Evolutionary conservation across 2,888 invertebrate genomes (phyloP).

Genomic region (Cetonia aurata): DNA sequence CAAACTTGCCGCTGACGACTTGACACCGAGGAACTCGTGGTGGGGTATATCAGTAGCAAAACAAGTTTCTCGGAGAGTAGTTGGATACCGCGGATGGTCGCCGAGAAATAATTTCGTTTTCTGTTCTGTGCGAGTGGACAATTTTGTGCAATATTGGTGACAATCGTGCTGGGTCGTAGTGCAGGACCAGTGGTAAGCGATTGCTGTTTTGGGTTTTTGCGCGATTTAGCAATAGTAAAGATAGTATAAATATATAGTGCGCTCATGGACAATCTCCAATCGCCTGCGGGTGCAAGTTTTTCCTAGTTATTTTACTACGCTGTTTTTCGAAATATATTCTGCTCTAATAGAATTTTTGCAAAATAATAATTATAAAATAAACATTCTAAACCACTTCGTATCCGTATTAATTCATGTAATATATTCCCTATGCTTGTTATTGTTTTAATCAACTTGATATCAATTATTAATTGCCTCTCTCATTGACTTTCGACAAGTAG

Average conservation of each 20-base stretch:
- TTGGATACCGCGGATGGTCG: conserved; percentile 51
- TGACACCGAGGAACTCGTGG: conserved; percentile 40
- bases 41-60: conserved; percentile 55
- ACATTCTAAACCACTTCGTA: no score
- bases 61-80: conserved; percentile 57
- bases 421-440: not conserved
- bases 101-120: conserved; percentile 42
- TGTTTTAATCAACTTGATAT: conserved; percentile 33
- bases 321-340: conserved; percentile 34
- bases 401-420: not conserved
- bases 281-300: conserved; percentile 41
- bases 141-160: conserved; percentile 34
- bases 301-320: conserved; percentile 37
- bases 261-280: conserved; percentile 30
- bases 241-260: not conserved
- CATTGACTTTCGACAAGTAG: not conserved
- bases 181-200: conserved; percentile 24
- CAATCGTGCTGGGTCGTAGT: not conserved
- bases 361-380: no score
- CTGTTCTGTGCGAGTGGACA: conserved; percentile 38
- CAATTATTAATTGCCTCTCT: conserved; percentile 18
- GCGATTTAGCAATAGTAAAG: not conserved
- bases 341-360: not conserved
- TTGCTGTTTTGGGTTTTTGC: not conserved
- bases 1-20: conserved; percentile 55